A percentile compares a stretch with the other conserved stretches of the same genome.
Evolutionary conservation across 2,113 vertebrate genomes (phyloP).

Genomic region (Cynoglossus semilaevis): DNA sequence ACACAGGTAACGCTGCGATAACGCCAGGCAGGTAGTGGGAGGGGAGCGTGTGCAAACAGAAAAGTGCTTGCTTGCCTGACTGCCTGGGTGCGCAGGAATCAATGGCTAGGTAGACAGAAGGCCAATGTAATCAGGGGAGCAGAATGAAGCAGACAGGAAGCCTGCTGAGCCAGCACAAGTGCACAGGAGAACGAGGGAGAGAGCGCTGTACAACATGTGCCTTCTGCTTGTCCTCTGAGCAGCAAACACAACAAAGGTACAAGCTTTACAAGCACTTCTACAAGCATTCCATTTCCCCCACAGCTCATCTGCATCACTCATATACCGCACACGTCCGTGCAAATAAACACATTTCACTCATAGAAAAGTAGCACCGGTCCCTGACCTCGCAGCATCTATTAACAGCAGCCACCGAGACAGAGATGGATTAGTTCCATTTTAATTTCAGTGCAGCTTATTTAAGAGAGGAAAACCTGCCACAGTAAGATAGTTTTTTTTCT

Average conservation of each 20-base stretch:
- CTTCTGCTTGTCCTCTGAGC: slow-evolving; percentile 68
- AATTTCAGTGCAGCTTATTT: slow-evolving; percentile 60
- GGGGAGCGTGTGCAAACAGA: slow-evolving; percentile 41
- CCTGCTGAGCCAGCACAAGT: slow-evolving; percentile 75
- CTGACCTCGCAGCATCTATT: slow-evolving; percentile 51
- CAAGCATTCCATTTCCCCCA: slow-evolving; percentile 41
- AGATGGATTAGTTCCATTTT: slow-evolving; percentile 75
- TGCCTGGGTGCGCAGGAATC: slow-evolving; percentile 63
- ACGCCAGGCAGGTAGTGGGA: slow-evolving; percentile 46
- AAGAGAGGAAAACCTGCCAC: slow-evolving; percentile 23
- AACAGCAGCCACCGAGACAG: slow-evolving; percentile 56
- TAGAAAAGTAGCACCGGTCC: not conserved
- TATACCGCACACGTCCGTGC: slow-evolving; percentile 5
- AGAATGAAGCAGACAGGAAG: slow-evolving; percentile 63
- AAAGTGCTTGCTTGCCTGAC: slow-evolving; percentile 60
- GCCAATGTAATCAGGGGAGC: slow-evolving; percentile 74
- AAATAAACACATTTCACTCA: slow-evolving; percentile 15
- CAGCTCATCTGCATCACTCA: slow-evolving; percentile 45
- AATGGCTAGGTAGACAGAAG: slow-evolving; percentile 73
- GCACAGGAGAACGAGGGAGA: slow-evolving; percentile 14
- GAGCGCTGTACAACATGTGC: slow-evolving; percentile 63
- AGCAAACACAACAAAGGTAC: slow-evolving; percentile 51
- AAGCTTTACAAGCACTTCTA: slow-evolving; percentile 33
- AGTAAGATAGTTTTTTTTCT: no score
- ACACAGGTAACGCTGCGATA: slow-evolving; percentile 47